Evolutionary conservation across 1,140 invertebrate species (phyloP).

Genomic region (Procambarus clarkii): DNA sequence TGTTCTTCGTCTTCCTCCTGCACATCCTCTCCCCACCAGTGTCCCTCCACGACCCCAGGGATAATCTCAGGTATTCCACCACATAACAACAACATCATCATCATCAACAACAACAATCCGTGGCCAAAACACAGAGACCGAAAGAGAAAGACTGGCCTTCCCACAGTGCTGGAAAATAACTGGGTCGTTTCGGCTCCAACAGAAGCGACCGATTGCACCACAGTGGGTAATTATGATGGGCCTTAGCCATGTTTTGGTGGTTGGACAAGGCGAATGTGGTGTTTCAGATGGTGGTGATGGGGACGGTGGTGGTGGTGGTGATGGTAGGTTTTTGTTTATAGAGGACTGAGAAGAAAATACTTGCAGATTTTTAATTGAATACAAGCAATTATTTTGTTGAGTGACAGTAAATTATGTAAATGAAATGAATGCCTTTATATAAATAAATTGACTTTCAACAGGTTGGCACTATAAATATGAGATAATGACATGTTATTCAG

Average conservation of each 20-base stretch:
- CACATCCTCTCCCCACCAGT: slow-evolving; percentile 2
- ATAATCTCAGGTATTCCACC: slow-evolving; percentile 72
- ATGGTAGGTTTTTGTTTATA: neutral
- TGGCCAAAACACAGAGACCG: slow-evolving; percentile 48
- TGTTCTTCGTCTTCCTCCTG: slow-evolving; percentile 61
- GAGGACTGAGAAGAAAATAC: neutral
- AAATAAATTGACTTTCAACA: too few relatives aligned
- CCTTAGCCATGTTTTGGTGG: slow-evolving; percentile 56
- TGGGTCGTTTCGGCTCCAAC: slow-evolving; percentile 40
- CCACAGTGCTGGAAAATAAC: slow-evolving; percentile 66
- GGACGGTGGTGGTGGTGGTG: neutral
- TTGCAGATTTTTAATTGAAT: neutral
- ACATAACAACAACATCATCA: slow-evolving; percentile 63
- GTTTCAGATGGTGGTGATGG: slow-evolving; percentile 27
- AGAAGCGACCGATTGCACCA: slow-evolving; percentile 58
- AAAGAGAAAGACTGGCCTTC: slow-evolving; percentile 61
- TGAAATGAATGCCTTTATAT: too few relatives aligned
- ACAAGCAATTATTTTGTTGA: neutral
- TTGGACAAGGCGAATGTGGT: slow-evolving; percentile 33
- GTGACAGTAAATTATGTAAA: too few relatives aligned
- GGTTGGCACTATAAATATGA: too few relatives aligned
- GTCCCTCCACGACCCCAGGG: slow-evolving; percentile 69
- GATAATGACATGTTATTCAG: too few relatives aligned
- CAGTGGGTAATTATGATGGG: slow-evolving; percentile 66
- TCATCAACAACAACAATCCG: slow-evolving; percentile 62